Percentiles rank a stretch among this genome's conserved stretches.
Evolutionary conservation across 2,888 invertebrate genomes (phyloP).

Genomic region (Spatulosminthurus flaviceps): DNA sequence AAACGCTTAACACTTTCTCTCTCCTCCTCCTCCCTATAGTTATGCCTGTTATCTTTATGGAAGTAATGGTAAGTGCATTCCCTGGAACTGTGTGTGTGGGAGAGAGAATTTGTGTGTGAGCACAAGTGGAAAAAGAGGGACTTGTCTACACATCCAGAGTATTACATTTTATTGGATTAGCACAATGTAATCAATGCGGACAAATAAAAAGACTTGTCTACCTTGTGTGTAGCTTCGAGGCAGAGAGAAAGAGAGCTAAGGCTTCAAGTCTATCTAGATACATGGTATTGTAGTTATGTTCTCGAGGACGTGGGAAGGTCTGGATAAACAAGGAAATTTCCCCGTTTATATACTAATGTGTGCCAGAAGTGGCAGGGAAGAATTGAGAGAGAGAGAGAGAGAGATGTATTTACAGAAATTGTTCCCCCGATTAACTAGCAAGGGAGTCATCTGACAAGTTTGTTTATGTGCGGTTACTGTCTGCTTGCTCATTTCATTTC

Average conservation of each 20-base stretch:
- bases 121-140: background rate
- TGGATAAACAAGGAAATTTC: background rate
- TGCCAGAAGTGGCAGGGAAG: background rate
- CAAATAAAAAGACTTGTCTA: background rate
- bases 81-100: background rate
- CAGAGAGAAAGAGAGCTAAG: too few relatives aligned
- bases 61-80: background rate
- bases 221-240: too few relatives aligned
- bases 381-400: background rate
- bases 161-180: conserved; percentile 5
- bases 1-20: background rate
- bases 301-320: background rate
- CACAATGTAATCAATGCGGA: conserved; percentile 1
- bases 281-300: too few relatives aligned
- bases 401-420: conserved; percentile 13
- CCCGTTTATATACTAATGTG: background rate
- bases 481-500: conserved; percentile 12
- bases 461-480: background rate
- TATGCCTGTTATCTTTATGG: background rate
- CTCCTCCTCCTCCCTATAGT: background rate
- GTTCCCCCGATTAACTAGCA: background rate
- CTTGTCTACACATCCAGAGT: background rate
- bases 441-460: conserved; percentile 1
- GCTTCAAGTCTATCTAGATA: too few relatives aligned
- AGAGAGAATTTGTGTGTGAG: background rate